These are phyloP conservation scores for Metalampra italica DNA, from an alignment of 2,888 invertebrate genomes.

Conservation along the genomic window DNA sequence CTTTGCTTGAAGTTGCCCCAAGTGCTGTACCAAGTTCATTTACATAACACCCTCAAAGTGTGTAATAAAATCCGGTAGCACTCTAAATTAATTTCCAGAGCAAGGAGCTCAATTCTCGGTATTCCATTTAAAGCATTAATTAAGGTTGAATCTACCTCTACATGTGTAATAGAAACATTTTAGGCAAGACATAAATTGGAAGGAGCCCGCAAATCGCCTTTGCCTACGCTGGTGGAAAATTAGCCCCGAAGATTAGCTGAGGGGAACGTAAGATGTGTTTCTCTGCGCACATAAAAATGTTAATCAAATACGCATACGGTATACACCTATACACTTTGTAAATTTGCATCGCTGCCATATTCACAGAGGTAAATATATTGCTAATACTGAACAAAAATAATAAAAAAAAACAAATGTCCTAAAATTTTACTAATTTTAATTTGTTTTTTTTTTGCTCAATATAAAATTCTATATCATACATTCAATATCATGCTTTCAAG, in stretches of 20 bases:
- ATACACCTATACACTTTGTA: too few relatives aligned
- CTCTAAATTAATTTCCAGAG: conserved; percentile 29
- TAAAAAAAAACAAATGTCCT: too few relatives aligned
- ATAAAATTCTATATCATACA: too few relatives aligned
- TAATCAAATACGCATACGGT: background rate
- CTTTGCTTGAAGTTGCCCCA: too few relatives aligned
- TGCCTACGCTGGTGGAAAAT: conserved; percentile 8
- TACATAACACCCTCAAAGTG: background rate
- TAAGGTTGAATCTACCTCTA: conserved; percentile 12
- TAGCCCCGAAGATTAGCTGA: background rate
- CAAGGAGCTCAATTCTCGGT: conserved; percentile 20
- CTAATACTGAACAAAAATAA: too few relatives aligned
- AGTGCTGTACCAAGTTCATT: too few relatives aligned
- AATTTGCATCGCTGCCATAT: too few relatives aligned
- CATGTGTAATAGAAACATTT: conserved; percentile 9
- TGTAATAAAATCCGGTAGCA: conserved; percentile 22
- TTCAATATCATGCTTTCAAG: too few relatives aligned
- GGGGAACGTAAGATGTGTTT: background rate
- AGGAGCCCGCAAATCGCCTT: conserved; percentile 7
- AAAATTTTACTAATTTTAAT: too few relatives aligned
- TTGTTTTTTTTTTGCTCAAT: too few relatives aligned
- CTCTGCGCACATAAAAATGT: background rate
- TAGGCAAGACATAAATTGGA: conserved; percentile 7
- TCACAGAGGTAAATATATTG: too few relatives aligned
- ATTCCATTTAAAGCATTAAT: conserved; percentile 24